phyloP scores from a whole-genome alignment of 2,113 vertebrate genomes.

The Trichomycterus rosablanca region DNA sequence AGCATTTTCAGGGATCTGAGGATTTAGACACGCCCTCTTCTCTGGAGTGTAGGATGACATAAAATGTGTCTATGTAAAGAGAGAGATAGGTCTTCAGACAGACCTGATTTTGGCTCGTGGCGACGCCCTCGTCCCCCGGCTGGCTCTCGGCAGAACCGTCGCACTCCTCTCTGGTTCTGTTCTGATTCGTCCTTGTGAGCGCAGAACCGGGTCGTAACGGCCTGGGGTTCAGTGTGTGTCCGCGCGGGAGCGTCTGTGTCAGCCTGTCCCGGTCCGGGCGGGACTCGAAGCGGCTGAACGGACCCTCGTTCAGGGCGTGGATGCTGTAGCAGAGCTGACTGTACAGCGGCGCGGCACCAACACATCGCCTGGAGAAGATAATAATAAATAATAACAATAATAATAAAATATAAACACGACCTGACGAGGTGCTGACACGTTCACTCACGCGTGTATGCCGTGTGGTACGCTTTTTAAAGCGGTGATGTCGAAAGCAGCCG shows the following conservation, averaged over 20 bases:
- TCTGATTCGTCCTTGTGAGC: slow-evolving; percentile 20
- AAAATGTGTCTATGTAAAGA: background rate
- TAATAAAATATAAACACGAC: background rate
- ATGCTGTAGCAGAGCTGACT: slow-evolving; percentile 65
- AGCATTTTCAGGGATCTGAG: too few relatives aligned
- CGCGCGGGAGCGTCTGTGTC: slow-evolving; percentile 49
- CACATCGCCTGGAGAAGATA: slow-evolving; percentile 42
- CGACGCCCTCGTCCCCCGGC: slow-evolving; percentile 39
- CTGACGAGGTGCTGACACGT: background rate
- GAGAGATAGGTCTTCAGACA: slow-evolving; percentile 2
- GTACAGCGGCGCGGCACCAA: slow-evolving; percentile 62
- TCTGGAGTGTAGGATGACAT: too few relatives aligned
- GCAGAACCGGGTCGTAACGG: slow-evolving; percentile 33
- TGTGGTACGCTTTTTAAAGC: slow-evolving; percentile 71
- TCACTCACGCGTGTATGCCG: slow-evolving; percentile 54
- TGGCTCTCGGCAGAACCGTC: slow-evolving; percentile 36
- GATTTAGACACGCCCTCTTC: too few relatives aligned
- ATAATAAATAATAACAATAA: background rate
- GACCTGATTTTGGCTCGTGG: slow-evolving; percentile 46
- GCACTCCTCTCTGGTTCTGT: slow-evolving; percentile 29
- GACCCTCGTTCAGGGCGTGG: slow-evolving; percentile 64
- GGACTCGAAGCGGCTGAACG: slow-evolving; percentile 51
- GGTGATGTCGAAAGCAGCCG: slow-evolving; percentile 82
- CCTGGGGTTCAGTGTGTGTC: slow-evolving; percentile 52
- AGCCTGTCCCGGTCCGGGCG: slow-evolving; percentile 60